These are phyloP conservation scores for Pelobates cultripes DNA, from an alignment of 2,797 vertebrate genomes.

Conservation along the genomic window DNA sequence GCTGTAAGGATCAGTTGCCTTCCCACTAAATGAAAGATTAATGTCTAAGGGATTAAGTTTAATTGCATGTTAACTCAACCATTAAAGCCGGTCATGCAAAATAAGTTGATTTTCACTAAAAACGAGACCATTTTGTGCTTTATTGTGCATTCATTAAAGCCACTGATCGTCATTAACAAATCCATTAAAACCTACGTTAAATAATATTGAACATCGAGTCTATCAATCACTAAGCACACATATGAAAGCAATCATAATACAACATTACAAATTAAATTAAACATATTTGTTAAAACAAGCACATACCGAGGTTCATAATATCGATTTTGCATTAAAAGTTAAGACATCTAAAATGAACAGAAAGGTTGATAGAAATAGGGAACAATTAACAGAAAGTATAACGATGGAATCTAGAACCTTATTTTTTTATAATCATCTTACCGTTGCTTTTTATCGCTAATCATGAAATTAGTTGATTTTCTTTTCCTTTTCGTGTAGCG, in stretches of 20 bases:
- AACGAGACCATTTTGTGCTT: background rate
- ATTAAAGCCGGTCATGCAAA: background rate
- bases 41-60: background rate
- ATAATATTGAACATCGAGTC: background rate
- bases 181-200: slow-evolving; percentile 4
- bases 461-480: too few relatives aligned
- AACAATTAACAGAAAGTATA: too few relatives aligned
- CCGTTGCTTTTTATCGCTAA: too few relatives aligned
- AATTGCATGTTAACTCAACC: slow-evolving; percentile 6
- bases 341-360: too few relatives aligned
- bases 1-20: background rate
- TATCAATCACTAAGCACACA: background rate
- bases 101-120: slow-evolving; percentile 13
- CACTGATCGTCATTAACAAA: background rate
- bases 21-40: background rate
- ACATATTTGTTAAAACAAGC: too few relatives aligned
- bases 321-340: too few relatives aligned
- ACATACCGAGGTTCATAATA: too few relatives aligned
- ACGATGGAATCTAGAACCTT: too few relatives aligned
- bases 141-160: slow-evolving; percentile 8
- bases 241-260: background rate
- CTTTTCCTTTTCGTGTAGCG: too few relatives aligned
- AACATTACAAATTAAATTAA: background rate
- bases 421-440: too few relatives aligned
- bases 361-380: too few relatives aligned